These are phyloP conservation scores for Philypnodon macrostomus DNA, from an alignment of 2,797 vertebrate species.

Conservation along the genomic window DNA sequence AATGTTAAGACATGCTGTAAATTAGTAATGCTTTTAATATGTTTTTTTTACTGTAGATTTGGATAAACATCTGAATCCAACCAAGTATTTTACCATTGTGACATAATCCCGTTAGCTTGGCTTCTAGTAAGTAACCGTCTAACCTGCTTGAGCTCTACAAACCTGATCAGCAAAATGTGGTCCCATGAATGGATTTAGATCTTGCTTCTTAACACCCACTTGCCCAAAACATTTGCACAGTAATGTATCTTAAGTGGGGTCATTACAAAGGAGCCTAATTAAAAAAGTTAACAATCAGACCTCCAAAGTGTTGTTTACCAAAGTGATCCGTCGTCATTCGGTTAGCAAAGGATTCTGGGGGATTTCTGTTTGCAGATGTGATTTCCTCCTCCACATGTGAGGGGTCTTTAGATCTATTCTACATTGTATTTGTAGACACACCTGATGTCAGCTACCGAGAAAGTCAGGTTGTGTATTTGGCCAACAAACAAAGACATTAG, in stretches of 20 bases:
- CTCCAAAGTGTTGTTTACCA: slow-evolving; percentile 55
- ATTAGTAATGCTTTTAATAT: no score
- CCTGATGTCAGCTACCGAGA: background rate
- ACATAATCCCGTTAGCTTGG: no score
- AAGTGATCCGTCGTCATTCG: slow-evolving; percentile 38
- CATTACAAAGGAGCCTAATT: background rate
- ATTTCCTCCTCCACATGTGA: slow-evolving; percentile 42
- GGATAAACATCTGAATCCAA: no score
- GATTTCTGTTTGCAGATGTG: slow-evolving; percentile 46
- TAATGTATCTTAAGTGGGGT: background rate
- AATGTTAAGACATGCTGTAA: no score
- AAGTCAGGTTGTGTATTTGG: background rate
- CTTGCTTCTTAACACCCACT: no score
- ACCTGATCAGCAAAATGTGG: no score
- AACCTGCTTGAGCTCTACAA: no score
- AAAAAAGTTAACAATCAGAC: slow-evolving; percentile 32
- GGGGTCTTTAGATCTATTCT: slow-evolving; percentile 20
- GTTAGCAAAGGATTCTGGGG: slow-evolving; percentile 29
- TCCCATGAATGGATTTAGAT: no score
- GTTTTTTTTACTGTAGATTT: no score
- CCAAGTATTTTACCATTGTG: no score
- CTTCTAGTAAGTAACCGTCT: no score
- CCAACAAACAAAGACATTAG: background rate
- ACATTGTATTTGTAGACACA: slow-evolving; percentile 8
- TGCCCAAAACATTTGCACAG: no score